Base-by-base conservation (phyloP, 2,797 vertebrate genomes). In the Pseudomugil gertrudae region DNA sequence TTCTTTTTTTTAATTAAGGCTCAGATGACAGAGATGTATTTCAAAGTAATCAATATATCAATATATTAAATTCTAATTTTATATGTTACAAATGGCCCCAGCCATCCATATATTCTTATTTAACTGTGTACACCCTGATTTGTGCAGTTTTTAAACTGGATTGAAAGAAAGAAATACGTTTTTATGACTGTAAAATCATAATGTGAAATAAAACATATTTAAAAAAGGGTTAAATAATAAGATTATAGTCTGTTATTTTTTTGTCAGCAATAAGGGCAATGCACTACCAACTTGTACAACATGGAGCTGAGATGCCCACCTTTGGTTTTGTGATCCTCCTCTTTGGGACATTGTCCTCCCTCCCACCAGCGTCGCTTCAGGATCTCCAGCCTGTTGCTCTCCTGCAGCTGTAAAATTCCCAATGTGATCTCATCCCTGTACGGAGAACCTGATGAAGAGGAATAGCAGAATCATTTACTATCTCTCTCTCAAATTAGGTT, bases 281-380 rank as follows among this genome's bases (percentile, higher is more conserved):
- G 9, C 11, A n/a, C 24, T 27, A 1, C 26, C 3, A 9, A 7
- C 1, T 9, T 15, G 54, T 38, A 3, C 32, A 24, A 23, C 5
- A 13, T n/a, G 11, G 15, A n/a, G 7, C 1, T 0, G 0, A 4
- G 17, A 1, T 9, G 54, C 90, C 82, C 78, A 95, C 95, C 96
- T 92, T 96, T 96, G 61, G 95, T 95, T 1, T 95, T 85, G 63
- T 95, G 96, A 68, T 96, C 96, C 78, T 96, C 95, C 80, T 96
- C 96, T 83, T 95, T 95, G 55, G 94, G 95, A 69, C 96, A 96
- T 74, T 95, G 94, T 5, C 96, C 93, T 14, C 95, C 95, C 40
- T 96, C 95, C 96, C 96, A 96, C 96, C 96, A 96, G 65, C 95
- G 94, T 62, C 95, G 90, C 89, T 96, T 96, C 74, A 96, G 92